A percentile compares a stretch with the other conserved stretches of the same genome.
These are phyloP conservation scores for Melinopterus prodromus DNA, from an alignment of 2,888 invertebrate genomes.

Conservation along the genomic window DNA sequence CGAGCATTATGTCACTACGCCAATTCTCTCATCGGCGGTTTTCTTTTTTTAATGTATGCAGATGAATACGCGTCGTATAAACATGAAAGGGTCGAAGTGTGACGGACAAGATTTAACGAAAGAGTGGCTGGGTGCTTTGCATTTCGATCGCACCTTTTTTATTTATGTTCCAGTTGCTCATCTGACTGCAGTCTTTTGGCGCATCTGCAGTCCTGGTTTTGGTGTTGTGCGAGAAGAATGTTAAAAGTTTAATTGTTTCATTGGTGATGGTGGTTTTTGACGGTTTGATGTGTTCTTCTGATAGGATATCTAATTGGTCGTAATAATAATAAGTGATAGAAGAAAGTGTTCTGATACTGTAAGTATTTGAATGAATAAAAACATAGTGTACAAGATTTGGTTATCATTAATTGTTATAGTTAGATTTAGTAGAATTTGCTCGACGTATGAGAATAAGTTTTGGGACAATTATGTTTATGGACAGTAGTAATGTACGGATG, in stretches of 20 bases:
- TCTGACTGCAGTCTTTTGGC: background rate
- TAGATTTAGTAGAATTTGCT: too few species aligned
- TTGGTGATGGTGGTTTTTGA: background rate
- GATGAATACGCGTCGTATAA: slow-evolving; percentile 50
- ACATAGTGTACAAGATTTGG: too few species aligned
- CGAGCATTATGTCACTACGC: slow-evolving; percentile 44
- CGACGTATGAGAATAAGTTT: too few species aligned
- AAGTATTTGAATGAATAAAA: background rate
- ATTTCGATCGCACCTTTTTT: background rate
- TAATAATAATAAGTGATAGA: background rate
- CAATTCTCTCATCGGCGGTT: slow-evolving; percentile 30
- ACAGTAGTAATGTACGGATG: too few species aligned
- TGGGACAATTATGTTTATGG: too few species aligned
- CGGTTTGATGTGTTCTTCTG: background rate
- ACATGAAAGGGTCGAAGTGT: slow-evolving; percentile 60
- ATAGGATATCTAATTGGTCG: background rate
- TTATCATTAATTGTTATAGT: too few species aligned
- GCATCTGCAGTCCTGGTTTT: background rate
- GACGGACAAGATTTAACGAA: slow-evolving; percentile 59
- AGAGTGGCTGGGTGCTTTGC: slow-evolving; percentile 41
- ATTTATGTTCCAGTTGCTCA: background rate
- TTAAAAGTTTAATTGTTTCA: background rate
- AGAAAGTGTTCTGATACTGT: background rate
- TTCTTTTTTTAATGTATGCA: slow-evolving; percentile 46
- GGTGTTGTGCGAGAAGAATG: slow-evolving; percentile 4